phyloP scores from a whole-genome alignment of 1,140 invertebrate species.

The Hyphantria cunea region DNA sequence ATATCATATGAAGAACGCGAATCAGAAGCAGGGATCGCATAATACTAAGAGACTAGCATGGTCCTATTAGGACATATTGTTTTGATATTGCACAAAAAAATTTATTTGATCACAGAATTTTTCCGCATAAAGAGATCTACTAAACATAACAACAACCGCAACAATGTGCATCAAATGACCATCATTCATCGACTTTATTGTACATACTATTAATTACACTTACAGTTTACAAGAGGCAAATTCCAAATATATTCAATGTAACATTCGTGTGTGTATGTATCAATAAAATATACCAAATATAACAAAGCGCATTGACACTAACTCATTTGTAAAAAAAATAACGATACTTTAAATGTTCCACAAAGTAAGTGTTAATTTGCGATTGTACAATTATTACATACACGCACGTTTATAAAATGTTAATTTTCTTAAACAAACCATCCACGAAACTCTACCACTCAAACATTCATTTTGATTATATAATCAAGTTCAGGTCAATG shows the following conservation, averaged over 20 bases:
- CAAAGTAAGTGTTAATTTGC: not conserved
- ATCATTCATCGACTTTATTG: slow-evolving; percentile 5
- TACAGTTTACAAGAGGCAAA: not conserved
- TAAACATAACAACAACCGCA: slow-evolving; percentile 35
- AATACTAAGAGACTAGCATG: slow-evolving; percentile 53
- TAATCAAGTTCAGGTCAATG: not conserved
- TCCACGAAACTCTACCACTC: not conserved
- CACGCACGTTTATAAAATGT: not conserved
- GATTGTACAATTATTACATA: not conserved
- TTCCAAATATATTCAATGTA: not conserved
- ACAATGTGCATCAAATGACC: slow-evolving; percentile 26
- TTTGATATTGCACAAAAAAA: slow-evolving; percentile 68
- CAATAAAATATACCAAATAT: not conserved
- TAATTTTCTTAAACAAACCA: not conserved
- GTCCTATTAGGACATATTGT: slow-evolving; percentile 46
- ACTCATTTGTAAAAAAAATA: not conserved
- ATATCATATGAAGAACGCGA: slow-evolving; percentile 50
- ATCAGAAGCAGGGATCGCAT: slow-evolving; percentile 26
- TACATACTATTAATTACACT: slow-evolving; percentile 1
- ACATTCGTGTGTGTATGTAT: not conserved
- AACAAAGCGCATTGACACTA: not conserved
- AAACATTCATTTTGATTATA: too few species aligned
- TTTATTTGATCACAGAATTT: slow-evolving; percentile 64
- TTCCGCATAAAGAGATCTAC: slow-evolving; percentile 58
- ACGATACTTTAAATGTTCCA: not conserved